phyloP scores from a whole-genome alignment of 2,888 invertebrate species.

The Latheticus oryzae region DNA sequence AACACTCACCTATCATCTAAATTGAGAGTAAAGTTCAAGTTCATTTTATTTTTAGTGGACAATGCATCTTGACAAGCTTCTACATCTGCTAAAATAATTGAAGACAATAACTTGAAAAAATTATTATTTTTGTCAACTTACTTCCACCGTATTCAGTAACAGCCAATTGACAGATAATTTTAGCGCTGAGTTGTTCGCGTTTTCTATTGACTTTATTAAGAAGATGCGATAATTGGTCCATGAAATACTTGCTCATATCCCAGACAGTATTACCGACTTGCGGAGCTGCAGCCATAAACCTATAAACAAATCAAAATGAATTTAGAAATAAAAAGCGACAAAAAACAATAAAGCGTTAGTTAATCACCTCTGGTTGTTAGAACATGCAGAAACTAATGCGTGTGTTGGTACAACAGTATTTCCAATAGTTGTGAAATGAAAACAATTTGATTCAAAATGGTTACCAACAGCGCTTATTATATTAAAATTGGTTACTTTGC shows the following conservation, averaged over 20 bases:
- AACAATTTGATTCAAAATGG: conserved; percentile 62
- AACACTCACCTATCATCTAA: conserved; percentile 68
- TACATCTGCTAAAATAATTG: conserved; percentile 58
- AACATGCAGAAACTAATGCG: conserved; percentile 14
- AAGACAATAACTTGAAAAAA: conserved; percentile 13
- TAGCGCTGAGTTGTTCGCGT: conserved; percentile 66
- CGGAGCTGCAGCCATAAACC: conserved; percentile 78
- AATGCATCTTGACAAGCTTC: conserved; percentile 60
- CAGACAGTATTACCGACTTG: conserved; percentile 74
- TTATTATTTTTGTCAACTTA: conserved; percentile 56
- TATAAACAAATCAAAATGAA: too few relatives aligned
- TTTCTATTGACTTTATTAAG: conserved; percentile 67
- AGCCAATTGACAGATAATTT: conserved; percentile 74
- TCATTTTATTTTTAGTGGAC: conserved; percentile 68
- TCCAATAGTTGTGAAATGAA: conserved; percentile 47
- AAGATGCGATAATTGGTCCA: conserved; percentile 70
- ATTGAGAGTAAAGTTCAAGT: conserved; percentile 72
- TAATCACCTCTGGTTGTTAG: conserved; percentile 50
- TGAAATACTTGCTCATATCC: conserved; percentile 71
- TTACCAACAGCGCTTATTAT: conserved; percentile 64
- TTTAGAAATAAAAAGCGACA: conserved; percentile 2
- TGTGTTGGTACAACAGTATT: conserved; percentile 7
- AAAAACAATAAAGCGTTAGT: conserved; percentile 7
- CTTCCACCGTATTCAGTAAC: conserved; percentile 73
- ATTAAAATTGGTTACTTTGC: conserved; percentile 54